Conservation (phyloP, 2,888 invertebrate species). For the Melanotus villosus region DNA sequence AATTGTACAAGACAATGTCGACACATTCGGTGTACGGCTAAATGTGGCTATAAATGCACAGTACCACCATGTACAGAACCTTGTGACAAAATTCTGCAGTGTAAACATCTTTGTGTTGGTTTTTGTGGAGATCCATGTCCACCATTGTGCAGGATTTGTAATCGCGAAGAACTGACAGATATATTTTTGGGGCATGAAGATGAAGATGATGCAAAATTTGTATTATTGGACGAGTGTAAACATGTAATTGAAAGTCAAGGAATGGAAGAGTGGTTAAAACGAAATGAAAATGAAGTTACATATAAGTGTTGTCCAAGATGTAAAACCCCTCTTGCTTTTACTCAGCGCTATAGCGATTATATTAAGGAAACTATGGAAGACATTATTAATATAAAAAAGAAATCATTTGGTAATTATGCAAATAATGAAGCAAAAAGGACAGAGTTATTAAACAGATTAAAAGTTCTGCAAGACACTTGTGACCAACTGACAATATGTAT, state of each 20-base stretch:
- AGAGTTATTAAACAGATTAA: constrained; percentile 34
- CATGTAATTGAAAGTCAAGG: constrained; percentile 70
- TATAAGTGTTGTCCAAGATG: constrained; percentile 73
- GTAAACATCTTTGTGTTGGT: constrained; percentile 77
- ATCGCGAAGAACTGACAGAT: constrained; percentile 68
- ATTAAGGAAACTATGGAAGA: constrained; percentile 67
- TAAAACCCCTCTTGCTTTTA: constrained; percentile 72
- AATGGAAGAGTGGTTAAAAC: constrained; percentile 66
- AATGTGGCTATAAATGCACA: constrained; percentile 69
- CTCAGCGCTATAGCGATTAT: constrained; percentile 72
- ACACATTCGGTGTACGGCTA: constrained; percentile 64
- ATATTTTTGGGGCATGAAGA: constrained; percentile 69
- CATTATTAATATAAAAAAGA: constrained; percentile 68
- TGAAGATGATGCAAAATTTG: constrained; percentile 72
- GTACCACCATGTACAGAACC: constrained; percentile 68
- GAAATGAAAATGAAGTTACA: constrained; percentile 50
- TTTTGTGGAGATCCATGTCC: constrained; percentile 82
- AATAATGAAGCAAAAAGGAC: constrained; percentile 58
- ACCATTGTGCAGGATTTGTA: constrained; percentile 72
- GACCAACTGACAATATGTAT: too few species aligned
- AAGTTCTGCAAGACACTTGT: constrained; percentile 2
- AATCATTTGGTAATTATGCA: constrained; percentile 54
- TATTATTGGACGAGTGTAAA: constrained; percentile 70
- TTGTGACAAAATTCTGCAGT: constrained; percentile 67
- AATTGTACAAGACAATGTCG: constrained; percentile 52